A percentile compares a stretch with the other conserved stretches of the same genome.
These are phyloP conservation scores for Numenius phaeopus DNA, from an alignment of 2,797 vertebrate species.

Conservation along the genomic window DNA sequence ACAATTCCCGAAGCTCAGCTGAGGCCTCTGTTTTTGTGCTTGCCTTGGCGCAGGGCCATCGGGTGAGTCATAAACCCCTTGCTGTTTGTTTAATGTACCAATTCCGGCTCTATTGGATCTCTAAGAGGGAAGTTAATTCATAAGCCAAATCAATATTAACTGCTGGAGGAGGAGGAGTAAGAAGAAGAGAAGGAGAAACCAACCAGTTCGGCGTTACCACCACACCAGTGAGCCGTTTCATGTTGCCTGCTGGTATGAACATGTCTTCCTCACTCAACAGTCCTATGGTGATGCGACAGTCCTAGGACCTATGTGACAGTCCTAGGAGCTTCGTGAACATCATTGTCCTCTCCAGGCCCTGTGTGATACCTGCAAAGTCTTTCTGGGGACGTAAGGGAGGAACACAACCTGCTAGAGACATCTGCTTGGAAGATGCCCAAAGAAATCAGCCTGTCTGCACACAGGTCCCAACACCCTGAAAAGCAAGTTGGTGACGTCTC, in stretches of 20 bases:
- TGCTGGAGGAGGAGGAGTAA: background rate
- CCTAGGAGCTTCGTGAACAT: accelerated
- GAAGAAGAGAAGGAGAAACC: background rate
- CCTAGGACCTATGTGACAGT: background rate
- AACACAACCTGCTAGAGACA: background rate
- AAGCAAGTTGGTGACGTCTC: background rate
- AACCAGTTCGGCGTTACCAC: background rate
- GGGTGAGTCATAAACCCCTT: background rate
- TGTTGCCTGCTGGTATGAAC: background rate
- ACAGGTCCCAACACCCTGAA: background rate
- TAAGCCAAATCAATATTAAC: background rate
- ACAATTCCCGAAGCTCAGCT: background rate
- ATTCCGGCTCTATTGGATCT: background rate
- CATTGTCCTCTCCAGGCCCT: accelerated
- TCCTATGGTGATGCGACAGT: background rate
- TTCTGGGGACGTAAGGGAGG: accelerated
- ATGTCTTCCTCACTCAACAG: accelerated
- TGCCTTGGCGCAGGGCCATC: background rate
- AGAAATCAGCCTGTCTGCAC: background rate
- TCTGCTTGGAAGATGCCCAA: background rate
- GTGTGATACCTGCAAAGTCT: accelerated
- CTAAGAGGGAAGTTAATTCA: constrained; percentile 34
- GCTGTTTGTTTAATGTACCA: constrained; percentile 34
- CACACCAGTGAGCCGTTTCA: accelerated
- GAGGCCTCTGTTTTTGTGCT: background rate